Conservation (phyloP, 2,888 invertebrate genomes). For the Luperina testacea region DNA sequence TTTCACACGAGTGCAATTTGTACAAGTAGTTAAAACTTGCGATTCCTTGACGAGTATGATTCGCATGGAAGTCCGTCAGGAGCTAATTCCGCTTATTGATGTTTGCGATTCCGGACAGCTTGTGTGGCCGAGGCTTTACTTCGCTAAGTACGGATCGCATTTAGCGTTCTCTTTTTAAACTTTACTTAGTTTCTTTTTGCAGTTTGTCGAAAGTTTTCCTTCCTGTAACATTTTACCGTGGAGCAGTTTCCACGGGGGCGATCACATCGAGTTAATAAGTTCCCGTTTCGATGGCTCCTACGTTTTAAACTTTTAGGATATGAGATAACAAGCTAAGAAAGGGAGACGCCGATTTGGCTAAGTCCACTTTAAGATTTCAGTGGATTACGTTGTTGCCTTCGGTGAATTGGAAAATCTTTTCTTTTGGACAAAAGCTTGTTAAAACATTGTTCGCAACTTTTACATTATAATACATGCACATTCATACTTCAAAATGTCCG, state of each 20-base stretch:
- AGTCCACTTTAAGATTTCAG: slow-evolving; percentile 83
- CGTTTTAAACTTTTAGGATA: slow-evolving; percentile 90
- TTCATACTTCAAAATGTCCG: slow-evolving; percentile 33
- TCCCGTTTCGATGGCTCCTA: slow-evolving; percentile 88
- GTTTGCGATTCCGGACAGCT: slow-evolving; percentile 48
- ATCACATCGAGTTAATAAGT: slow-evolving; percentile 90
- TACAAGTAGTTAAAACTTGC: slow-evolving; percentile 14
- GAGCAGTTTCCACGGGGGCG: slow-evolving; percentile 86
- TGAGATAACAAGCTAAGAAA: slow-evolving; percentile 90
- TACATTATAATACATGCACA: slow-evolving; percentile 42
- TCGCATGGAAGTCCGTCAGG: slow-evolving; percentile 18
- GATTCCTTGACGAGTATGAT: slow-evolving; percentile 14
- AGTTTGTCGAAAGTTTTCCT: slow-evolving; percentile 86
- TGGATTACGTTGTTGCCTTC: slow-evolving; percentile 76
- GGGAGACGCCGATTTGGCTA: slow-evolving; percentile 88
- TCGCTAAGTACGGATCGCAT: slow-evolving; percentile 84
- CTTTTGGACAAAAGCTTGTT: slow-evolving; percentile 67
- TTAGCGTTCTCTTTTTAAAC: slow-evolving; percentile 88
- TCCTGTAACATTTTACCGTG: slow-evolving; percentile 89
- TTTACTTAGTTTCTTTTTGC: slow-evolving; percentile 86
- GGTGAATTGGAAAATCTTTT: slow-evolving; percentile 73
- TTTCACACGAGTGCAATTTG: slow-evolving; percentile 40
- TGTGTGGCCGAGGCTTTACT: slow-evolving; percentile 64
- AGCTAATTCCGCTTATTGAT: slow-evolving; percentile 40
- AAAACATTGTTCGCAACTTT: slow-evolving; percentile 61